Percentiles rank a stretch among this genome's conserved stretches.
Conservation (phyloP, 2,113 vertebrate species). For the Pipra filicauda region DNA sequence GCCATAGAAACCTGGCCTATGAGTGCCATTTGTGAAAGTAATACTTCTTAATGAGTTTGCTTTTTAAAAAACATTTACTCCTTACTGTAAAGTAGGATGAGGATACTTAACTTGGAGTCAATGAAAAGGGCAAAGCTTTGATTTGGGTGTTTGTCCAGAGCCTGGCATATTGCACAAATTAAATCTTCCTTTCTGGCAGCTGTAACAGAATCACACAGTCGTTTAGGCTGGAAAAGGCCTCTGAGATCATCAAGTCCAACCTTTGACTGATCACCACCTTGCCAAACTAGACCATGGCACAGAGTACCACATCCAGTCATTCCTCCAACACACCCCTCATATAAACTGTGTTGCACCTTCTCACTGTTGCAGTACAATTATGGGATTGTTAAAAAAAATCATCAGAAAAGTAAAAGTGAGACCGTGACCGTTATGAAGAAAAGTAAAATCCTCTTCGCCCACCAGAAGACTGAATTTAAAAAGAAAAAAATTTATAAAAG, state of each 20-base stretch:
- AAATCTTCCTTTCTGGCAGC: not conserved
- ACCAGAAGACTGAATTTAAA: not conserved
- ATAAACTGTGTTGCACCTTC: not conserved
- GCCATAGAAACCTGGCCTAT: fast-evolving
- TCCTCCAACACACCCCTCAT: not conserved
- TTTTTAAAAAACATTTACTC: not conserved
- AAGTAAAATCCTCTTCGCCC: not conserved
- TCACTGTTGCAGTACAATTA: not conserved
- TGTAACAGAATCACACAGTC: not conserved
- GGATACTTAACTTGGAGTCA: not conserved
- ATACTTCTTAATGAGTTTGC: not conserved
- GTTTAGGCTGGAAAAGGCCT: not conserved
- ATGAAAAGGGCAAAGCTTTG: not conserved
- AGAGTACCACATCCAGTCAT: not conserved
- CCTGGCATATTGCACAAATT: not conserved
- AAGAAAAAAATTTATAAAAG: not conserved
- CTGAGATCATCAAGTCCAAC: not conserved
- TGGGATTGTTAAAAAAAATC: not conserved
- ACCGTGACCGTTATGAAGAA: not conserved
- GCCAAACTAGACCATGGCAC: not conserved
- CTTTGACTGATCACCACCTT: not conserved
- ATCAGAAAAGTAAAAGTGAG: not conserved
- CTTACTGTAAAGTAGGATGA: not conserved
- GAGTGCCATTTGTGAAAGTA: not conserved
- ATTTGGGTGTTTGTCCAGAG: not conserved